phyloP scores from a whole-genome alignment of 2,113 vertebrate genomes.

The Pithys albifrons region DNA sequence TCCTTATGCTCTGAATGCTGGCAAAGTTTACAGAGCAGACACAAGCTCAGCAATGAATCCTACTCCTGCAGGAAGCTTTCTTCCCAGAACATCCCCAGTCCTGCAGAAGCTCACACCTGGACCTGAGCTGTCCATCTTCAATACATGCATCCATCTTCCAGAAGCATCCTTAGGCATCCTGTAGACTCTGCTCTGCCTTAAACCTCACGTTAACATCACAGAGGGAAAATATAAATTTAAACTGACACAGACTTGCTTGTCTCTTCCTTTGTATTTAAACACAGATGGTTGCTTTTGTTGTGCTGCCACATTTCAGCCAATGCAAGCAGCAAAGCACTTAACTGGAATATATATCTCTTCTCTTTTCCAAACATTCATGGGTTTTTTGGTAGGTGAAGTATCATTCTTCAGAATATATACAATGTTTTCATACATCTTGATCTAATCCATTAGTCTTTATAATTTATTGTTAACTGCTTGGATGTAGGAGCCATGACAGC shows the following conservation, averaged over 20 bases:
- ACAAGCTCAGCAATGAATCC: neutral
- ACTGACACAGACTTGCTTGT: conserved; percentile 43
- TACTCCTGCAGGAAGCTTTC: neutral
- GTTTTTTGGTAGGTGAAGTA: neutral
- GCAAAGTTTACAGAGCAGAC: neutral
- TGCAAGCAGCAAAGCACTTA: conserved; percentile 21
- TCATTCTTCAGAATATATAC: conserved; percentile 17
- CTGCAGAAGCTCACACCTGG: neutral
- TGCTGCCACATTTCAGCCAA: neutral
- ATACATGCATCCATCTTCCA: neutral
- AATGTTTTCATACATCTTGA: conserved; percentile 44
- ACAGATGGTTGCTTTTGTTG: conserved; percentile 62
- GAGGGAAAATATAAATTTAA: conserved; percentile 31
- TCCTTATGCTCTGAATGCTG: neutral
- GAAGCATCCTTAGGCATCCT: neutral
- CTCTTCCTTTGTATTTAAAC: conserved; percentile 53
- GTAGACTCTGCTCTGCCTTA: conserved; percentile 7
- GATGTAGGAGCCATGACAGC: conserved; percentile 13
- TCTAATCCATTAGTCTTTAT: conserved; percentile 36
- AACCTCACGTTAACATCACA: neutral
- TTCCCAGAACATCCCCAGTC: neutral
- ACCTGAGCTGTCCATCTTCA: neutral
- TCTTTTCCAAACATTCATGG: neutral
- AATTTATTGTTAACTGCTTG: conserved; percentile 55
- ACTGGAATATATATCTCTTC: neutral